Percentiles rank a stretch among this genome's conserved stretches.
Evolutionary conservation across 2,888 invertebrate species (phyloP).

Genomic region (Trichogramma evanescens): DNA sequence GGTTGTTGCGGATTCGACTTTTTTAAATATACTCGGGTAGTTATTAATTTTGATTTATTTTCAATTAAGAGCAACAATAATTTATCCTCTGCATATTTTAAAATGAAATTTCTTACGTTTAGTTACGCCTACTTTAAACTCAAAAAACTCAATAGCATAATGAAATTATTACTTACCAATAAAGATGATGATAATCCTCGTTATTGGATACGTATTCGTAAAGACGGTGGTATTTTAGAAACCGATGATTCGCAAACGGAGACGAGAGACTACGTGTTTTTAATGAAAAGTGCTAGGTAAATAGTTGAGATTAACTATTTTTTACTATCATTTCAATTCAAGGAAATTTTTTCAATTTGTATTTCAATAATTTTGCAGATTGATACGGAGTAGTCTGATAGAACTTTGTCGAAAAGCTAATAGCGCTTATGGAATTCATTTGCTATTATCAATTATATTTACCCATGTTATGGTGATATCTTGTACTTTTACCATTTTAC

Average conservation of each 20-base stretch:
- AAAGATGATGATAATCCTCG: neutral
- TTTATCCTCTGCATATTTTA: too few species aligned
- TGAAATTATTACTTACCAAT: slow-evolving; percentile 6
- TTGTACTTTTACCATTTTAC: neutral
- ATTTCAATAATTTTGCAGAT: neutral
- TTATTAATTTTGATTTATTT: neutral
- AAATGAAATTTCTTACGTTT: neutral
- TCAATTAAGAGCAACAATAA: too few species aligned
- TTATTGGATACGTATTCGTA: too few species aligned
- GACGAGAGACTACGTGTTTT: slow-evolving; percentile 5
- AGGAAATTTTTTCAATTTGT: neutral
- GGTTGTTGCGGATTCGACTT: slow-evolving; percentile 6
- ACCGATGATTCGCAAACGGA: neutral
- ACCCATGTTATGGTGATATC: neutral
- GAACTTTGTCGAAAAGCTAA: slow-evolving; percentile 4
- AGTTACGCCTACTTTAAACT: slow-evolving; percentile 12
- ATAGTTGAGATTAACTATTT: neutral
- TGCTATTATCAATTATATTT: neutral
- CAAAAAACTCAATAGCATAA: neutral
- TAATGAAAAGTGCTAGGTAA: slow-evolving; percentile 8
- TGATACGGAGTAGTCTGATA: neutral
- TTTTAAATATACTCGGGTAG: slow-evolving; percentile 7
- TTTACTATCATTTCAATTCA: neutral
- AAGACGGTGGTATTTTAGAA: neutral
- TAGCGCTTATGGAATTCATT: slow-evolving; percentile 4